Evolutionary conservation across 2,888 invertebrate genomes (phyloP).

Genomic region (Thysanoteuthis rhombus): DNA sequence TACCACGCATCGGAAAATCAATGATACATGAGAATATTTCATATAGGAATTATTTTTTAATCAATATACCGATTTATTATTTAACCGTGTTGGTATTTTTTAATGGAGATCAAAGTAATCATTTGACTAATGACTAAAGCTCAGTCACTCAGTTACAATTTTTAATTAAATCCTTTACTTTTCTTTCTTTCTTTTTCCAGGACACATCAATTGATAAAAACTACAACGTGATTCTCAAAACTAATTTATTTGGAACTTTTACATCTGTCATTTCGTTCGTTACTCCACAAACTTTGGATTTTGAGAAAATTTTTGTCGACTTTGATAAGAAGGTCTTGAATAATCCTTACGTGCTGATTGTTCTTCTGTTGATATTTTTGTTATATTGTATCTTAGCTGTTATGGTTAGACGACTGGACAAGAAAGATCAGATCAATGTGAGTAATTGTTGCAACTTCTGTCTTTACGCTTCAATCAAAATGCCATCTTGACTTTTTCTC

Average conservation of each 20-base stretch:
- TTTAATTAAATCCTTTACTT: not conserved
- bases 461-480: no score
- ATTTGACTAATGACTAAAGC: no score
- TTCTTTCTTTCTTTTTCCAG: slow-evolving; percentile 29
- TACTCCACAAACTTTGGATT: slow-evolving; percentile 49
- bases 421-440: slow-evolving; percentile 38
- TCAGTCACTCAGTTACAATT: no score
- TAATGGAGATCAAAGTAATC: no score
- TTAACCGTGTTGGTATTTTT: no score
- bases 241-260: slow-evolving; percentile 53
- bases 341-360: slow-evolving; percentile 46
- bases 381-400: slow-evolving; percentile 37
- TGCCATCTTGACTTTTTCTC: no score
- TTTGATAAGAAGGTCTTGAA: slow-evolving; percentile 42
- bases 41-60: no score
- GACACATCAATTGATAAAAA: slow-evolving; percentile 21
- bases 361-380: slow-evolving; percentile 40
- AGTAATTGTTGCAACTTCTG: not conserved
- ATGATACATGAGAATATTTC: no score
- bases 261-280: slow-evolving; percentile 45
- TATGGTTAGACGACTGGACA: slow-evolving; percentile 40
- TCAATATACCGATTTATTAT: not conserved
- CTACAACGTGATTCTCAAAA: slow-evolving; percentile 43
- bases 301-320: slow-evolving; percentile 48
- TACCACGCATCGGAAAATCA: no score